Evolutionary conservation across 1,140 invertebrate species (phyloP), one percentile per base, ranked within the genome.

Genomic region (Drosophila pseudoananassae): DNA sequence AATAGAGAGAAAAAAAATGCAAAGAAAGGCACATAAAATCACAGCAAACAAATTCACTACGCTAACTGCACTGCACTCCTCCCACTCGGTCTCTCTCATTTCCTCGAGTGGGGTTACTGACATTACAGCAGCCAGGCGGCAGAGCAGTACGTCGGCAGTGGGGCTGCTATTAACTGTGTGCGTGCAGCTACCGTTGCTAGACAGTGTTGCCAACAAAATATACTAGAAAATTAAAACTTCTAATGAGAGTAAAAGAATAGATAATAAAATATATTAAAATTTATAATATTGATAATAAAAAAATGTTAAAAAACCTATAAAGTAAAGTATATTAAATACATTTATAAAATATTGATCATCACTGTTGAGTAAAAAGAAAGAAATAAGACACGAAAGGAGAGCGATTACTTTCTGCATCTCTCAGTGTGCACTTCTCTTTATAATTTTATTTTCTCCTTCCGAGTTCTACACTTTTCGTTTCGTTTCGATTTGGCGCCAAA

Each of bases 81-180:
- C 38, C 75, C 40, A 53, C 45, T 45, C 40, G 14, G 25, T 36
- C 49, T 60, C 47, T 64, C 47, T 68, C 50, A 64, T 77, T 61
- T 66, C 68, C 70, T 74, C 72, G 83, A 88, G 83, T 88, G 83
- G 83, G 83, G 83, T 88, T 88, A 88, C 83, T 88, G 83, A 88
- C 83, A 89, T 88, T 88, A 74, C 83, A 84, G 81, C 81, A 82
- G 81, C 81, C 81, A 51, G 66, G 71, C 72, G 66, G 71, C 72
- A 65, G 64, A 65, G 64, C 40, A 43, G 33, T 36, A 4, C 63
- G 36, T 47, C 36, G 65, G 12, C 36, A 60, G 12, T 76, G 76
- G 71, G 66, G 80, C 61, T 59, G 71, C 64, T 57, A 29, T 64
- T 78, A 68, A 60, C 54, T 76, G 58, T 57, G 59, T 55, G 36